phyloP scores from a whole-genome alignment of 1,140 invertebrate genomes.

The Hestina assimilis region DNA sequence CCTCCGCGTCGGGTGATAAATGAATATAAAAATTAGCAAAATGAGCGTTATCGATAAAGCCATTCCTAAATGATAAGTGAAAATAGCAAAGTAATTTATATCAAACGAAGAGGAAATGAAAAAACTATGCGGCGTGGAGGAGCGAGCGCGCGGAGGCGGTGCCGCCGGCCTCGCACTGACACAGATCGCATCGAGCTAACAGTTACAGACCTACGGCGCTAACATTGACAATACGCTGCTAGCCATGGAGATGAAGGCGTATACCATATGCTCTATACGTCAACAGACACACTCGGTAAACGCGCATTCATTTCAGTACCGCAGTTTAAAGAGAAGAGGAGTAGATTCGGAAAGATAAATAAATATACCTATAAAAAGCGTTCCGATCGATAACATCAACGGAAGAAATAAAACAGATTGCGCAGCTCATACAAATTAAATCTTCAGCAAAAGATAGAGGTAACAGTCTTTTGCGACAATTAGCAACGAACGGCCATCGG shows the following conservation, averaged over 20 bases:
- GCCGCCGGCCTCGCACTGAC: constrained; percentile 59
- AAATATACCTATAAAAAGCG: constrained; percentile 79
- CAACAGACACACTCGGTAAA: constrained; percentile 69
- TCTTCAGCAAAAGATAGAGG: constrained; percentile 77
- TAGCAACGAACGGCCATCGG: constrained; percentile 79
- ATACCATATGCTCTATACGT: constrained; percentile 72
- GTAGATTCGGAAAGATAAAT: constrained; percentile 75
- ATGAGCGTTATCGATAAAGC: constrained; percentile 67
- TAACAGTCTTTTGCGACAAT: constrained; percentile 77
- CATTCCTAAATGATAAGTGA: constrained; percentile 72
- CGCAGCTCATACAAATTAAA: constrained; percentile 78
- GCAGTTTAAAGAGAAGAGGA: constrained; percentile 71
- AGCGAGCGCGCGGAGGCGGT: constrained; percentile 47
- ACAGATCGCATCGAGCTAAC: constrained; percentile 71
- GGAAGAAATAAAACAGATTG: constrained; percentile 78
- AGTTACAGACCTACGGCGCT: constrained; percentile 70
- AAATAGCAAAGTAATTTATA: constrained; percentile 62
- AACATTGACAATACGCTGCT: constrained; percentile 74
- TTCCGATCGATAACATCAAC: constrained; percentile 71
- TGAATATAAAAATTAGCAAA: constrained; percentile 54
- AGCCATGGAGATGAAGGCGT: constrained; percentile 75
- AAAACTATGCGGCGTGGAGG: constrained; percentile 64
- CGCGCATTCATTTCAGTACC: constrained; percentile 75
- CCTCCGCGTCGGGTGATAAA: constrained; percentile 40
- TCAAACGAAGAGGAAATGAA: constrained; percentile 46